A percentile compares a stretch with the other conserved stretches of the same genome.
Evolutionary conservation across 1,140 invertebrate genomes (phyloP).

Genomic region (Frieseomelitta varia): DNA sequence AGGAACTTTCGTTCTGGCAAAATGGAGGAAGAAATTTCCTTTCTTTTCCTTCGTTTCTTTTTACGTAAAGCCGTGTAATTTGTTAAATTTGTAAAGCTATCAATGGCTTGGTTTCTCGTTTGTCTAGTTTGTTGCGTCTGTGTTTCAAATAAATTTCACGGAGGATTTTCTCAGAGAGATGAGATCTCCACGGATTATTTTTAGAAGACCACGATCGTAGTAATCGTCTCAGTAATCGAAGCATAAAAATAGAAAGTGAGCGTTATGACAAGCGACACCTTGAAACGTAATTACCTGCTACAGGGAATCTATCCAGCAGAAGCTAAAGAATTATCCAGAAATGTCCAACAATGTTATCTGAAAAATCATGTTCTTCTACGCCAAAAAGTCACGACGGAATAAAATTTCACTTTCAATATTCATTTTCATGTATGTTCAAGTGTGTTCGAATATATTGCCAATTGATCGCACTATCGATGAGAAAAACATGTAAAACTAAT

Average conservation of each 20-base stretch:
- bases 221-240: background rate
- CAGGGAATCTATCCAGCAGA: background rate
- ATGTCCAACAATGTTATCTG: too few species aligned
- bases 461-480: too few species aligned
- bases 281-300: background rate
- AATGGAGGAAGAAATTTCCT: background rate
- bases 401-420: too few species aligned
- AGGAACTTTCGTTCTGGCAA: background rate
- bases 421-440: too few species aligned
- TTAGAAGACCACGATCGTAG: background rate
- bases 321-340: too few species aligned
- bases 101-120: background rate
- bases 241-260: constrained; percentile 22
- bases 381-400: too few species aligned
- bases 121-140: too few species aligned
- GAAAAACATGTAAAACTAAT: too few species aligned
- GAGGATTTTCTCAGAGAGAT: too few species aligned
- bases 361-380: too few species aligned
- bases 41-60: background rate
- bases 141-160: too few species aligned
- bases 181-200: background rate
- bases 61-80: background rate
- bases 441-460: too few species aligned
- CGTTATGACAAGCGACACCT: constrained; percentile 5
- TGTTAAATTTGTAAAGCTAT: background rate